Conservation (phyloP, 2,888 invertebrate genomes). For the Acrobasis consociella region DNA sequence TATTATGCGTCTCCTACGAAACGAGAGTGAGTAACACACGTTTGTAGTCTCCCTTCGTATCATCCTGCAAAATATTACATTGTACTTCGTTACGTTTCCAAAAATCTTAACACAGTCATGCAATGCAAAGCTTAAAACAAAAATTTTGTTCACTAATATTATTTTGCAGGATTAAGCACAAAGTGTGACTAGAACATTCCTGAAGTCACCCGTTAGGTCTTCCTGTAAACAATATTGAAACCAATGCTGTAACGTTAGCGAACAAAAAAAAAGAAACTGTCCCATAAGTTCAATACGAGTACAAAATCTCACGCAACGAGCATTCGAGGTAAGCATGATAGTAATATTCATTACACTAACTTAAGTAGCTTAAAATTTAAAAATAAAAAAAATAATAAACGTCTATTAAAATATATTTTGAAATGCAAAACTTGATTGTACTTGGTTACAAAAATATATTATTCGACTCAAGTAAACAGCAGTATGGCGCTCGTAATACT, state of each 20-base stretch:
- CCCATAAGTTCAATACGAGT: slow-evolving; percentile 63
- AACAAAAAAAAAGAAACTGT: slow-evolving; percentile 61
- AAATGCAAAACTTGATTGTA: slow-evolving; percentile 54
- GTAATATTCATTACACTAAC: slow-evolving; percentile 38
- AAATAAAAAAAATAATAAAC: slow-evolving; percentile 49
- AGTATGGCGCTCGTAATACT: slow-evolving; percentile 59
- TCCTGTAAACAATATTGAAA: slow-evolving; percentile 82
- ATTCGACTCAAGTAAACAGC: slow-evolving; percentile 50
- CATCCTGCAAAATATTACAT: slow-evolving; percentile 84
- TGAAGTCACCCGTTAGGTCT: slow-evolving; percentile 87
- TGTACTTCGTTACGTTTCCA: slow-evolving; percentile 57
- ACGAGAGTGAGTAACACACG: slow-evolving; percentile 84
- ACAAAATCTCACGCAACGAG: slow-evolving; percentile 55
- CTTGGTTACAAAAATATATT: slow-evolving; percentile 42
- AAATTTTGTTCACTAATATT: slow-evolving; percentile 49
- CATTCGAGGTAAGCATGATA: slow-evolving; percentile 52
- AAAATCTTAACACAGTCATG: slow-evolving; percentile 47
- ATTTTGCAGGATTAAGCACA: slow-evolving; percentile 76
- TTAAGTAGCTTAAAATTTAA: slow-evolving; percentile 48
- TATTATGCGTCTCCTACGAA: slow-evolving; percentile 67
- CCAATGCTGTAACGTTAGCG: slow-evolving; percentile 60
- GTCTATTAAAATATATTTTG: slow-evolving; percentile 39
- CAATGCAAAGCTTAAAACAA: slow-evolving; percentile 59
- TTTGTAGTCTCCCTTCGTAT: slow-evolving; percentile 87
- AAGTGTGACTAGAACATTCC: slow-evolving; percentile 84